These are phyloP conservation scores for Urocitellus parryii DNA, from an alignment of 2,113 vertebrate genomes.

Conservation along the genomic window DNA sequence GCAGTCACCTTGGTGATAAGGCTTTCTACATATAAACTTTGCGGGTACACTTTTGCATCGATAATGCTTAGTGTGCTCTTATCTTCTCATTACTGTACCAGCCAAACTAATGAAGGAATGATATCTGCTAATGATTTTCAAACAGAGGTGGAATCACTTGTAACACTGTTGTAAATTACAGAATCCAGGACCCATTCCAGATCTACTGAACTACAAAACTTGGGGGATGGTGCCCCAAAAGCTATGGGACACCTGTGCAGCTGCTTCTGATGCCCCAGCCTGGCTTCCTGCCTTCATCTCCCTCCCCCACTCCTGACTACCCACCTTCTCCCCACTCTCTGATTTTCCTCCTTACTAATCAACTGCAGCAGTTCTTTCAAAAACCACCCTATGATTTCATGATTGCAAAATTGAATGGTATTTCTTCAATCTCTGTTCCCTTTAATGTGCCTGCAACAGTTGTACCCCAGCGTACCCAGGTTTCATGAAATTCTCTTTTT, in stretches of 20 bases:
- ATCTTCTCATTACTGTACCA: neutral
- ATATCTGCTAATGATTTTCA: neutral
- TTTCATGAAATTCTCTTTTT: neutral
- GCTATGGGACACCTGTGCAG: neutral
- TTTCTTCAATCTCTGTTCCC: neutral
- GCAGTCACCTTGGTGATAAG: neutral
- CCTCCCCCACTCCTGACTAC: neutral
- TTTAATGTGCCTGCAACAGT: neutral
- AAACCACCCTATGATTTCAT: neutral
- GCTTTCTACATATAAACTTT: neutral
- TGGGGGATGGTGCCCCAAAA: neutral
- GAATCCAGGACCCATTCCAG: neutral
- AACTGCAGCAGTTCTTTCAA: neutral
- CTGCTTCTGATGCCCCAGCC: neutral
- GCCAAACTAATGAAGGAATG: neutral
- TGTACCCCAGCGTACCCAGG: neutral
- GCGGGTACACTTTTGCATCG: neutral
- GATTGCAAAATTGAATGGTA: neutral
- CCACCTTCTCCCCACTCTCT: neutral
- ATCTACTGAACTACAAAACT: neutral
- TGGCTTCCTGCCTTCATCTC: neutral
- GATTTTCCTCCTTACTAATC: neutral
- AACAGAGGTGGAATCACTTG: neutral
- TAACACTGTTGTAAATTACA: neutral
- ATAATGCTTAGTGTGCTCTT: neutral